A percentile compares a stretch with the other conserved stretches of the same genome.
phyloP scores from a whole-genome alignment of 1,140 invertebrate genomes.

The Tetramorium simillimum region DNA sequence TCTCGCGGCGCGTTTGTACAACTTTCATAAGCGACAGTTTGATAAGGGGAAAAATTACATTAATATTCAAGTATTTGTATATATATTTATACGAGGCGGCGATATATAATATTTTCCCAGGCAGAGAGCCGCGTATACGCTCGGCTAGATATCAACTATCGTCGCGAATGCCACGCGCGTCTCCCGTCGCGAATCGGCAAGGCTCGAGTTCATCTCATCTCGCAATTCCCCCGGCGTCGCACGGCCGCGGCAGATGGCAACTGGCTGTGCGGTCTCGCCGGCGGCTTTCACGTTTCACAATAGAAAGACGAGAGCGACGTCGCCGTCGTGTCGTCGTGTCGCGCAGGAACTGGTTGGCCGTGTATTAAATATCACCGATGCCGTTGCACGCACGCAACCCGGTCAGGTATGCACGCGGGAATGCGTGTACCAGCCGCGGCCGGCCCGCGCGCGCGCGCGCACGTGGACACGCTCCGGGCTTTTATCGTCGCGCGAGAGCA shows the following conservation, averaged over 20 bases:
- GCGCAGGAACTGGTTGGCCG: constrained; percentile 27
- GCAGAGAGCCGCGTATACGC: too few relatives aligned
- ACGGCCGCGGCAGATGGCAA: constrained; percentile 15
- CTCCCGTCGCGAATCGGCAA: neutral
- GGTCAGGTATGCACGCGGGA: neutral
- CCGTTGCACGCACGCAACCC: neutral
- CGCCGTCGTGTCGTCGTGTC: neutral
- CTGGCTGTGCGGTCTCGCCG: constrained; percentile 17
- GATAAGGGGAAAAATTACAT: neutral
- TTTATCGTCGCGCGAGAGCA: neutral
- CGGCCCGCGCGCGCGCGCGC: constrained; percentile 23
- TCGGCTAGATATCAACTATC: neutral
- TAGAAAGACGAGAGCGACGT: constrained; percentile 43
- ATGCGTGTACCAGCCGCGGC: constrained; percentile 15
- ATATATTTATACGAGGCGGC: neutral
- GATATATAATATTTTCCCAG: neutral
- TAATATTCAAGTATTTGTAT: neutral
- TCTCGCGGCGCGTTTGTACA: neutral
- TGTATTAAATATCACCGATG: constrained; percentile 50
- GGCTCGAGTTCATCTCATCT: neutral
- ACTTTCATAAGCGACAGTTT: neutral
- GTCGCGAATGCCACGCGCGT: neutral
- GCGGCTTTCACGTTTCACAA: constrained; percentile 48
- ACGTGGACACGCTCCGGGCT: constrained; percentile 59
- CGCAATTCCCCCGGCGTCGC: neutral